Evolutionary conservation across 2,888 invertebrate genomes (phyloP), one percentile per base, ranked within the genome.

Genomic region (Sinhomidia bicolor): DNA sequence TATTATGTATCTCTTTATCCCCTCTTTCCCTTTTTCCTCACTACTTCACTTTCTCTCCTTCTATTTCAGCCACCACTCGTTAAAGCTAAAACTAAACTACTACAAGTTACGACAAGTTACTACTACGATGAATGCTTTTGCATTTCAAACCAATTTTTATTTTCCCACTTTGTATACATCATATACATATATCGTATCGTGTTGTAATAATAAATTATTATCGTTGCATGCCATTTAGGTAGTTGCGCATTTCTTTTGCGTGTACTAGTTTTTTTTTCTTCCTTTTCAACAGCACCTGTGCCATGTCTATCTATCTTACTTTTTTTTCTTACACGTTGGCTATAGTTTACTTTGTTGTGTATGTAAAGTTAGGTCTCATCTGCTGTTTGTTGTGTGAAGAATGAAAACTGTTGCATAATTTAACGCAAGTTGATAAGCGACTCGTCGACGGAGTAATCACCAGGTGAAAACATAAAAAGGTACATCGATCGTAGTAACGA

Each of bases 371-470:
- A 65, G 23, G 79, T 62, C 79, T 85, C 79, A 85, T 79, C 78
- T 79, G 68, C 17, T 65, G 78, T 68, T 36, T n/a, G n/a, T n/a
- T n/a, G n/a, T n/a, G n/a, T n/a, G n/a, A 36, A 36, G 36, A 36
- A 51, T 36, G 85, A 85, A 85, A 85, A 68, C 85, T 85, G 85
- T 85, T 85, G 85, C 85, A 85, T 85, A 85, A 85, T 85, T 85
- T 85, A 85, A 68, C 62, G 17, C 47, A 36, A 36, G 41, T 83
- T 71, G 76, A 85, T 85, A 78, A 85, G 76, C 62, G 54, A n/a
- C 78, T 20, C 9, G 20, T 36, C 36, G 36, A 36, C n/a, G n/a
- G 29, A 74, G 85, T 62, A 85, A 78, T 85, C 78, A 47, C 47
- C 54, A 62, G 85, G 78, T 47, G 44, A 57, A 36, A 78, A 36